Evolutionary conservation across 2,888 invertebrate species (phyloP), one percentile per base, ranked within the genome.

Genomic region (Zootermopsis nevadensis): DNA sequence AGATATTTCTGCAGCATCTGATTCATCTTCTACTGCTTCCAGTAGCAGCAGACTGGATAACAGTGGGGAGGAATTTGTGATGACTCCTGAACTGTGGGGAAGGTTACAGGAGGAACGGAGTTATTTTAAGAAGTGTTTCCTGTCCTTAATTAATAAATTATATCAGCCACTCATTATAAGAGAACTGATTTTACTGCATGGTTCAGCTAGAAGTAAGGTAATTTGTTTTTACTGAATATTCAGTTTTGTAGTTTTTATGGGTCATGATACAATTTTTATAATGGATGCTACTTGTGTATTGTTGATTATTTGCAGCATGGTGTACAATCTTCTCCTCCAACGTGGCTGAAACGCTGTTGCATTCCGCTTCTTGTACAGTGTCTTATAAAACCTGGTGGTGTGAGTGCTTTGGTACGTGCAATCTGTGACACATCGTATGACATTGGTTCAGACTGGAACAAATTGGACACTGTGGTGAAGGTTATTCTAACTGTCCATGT

Each of bases 141-240:
- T 91, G 69, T 87, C 90, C 85, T 88, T 95, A 79, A 89, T 93
- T 24, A 88, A 87, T 31, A 91, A 91, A 83, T 92, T 93, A 83
- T 93, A 93, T 86, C 93, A 92, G 87, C 91, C 93, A 35, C 88
- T 91, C 77, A 89, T 94, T 53, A 93, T 95, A 87, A 93, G 93
- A 87, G 94, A 95, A 88, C 90, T 95, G n/a, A 91, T 95, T 89
- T 90, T 94, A 72, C 89, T 95, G 55, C 92, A 89, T 85, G 88
- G 88, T 12, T 83, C 85, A 31, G 83, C 85, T 27, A 85, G 79
- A 66, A 79, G 79, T 60, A 79, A 79, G 79, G 79, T 79, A 35
- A 24, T 38, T 60, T 27, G n/a, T 60, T 4, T n/a, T 12, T 8
- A n/a, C 12, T 27, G 10, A 60, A 27, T n/a, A n/a, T 1, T 2